These are phyloP conservation scores for Isaurus tuberculatus DNA, from an alignment of 92 coral and sea anemone species.

Conservation along the genomic window DNA sequence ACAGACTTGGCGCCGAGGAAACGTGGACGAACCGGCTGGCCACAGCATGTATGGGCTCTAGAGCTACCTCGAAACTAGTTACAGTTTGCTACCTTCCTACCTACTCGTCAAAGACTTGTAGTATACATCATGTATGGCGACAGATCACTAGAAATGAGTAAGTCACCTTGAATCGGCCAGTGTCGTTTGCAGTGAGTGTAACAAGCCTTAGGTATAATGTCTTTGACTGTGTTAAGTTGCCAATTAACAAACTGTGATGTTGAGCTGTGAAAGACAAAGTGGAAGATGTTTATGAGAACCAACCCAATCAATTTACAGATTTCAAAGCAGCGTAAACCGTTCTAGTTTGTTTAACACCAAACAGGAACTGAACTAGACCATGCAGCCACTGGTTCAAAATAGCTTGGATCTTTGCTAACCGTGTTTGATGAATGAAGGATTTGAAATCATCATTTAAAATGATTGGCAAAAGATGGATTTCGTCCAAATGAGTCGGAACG, in stretches of 20 bases:
- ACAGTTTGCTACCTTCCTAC: neutral
- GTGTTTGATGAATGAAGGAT: too few relatives aligned
- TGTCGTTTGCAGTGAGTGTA: neutral
- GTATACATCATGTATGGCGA: neutral
- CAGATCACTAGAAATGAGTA: neutral
- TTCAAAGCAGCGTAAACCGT: neutral
- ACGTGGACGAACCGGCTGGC: constrained; percentile 99
- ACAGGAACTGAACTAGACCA: neutral
- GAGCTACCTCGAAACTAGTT: constrained; percentile 68
- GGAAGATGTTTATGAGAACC: neutral
- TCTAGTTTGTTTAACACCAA: neutral
- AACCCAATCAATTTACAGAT: neutral
- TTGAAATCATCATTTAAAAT: too few relatives aligned
- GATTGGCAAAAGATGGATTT: neutral
- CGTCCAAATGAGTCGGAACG: neutral
- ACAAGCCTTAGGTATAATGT: neutral
- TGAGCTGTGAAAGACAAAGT: constrained; percentile 7
- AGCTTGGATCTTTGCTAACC: too few relatives aligned
- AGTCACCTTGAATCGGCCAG: neutral
- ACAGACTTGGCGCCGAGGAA: constrained; percentile 80
- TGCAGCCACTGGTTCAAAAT: neutral
- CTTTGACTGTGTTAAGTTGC: neutral
- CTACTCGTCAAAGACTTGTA: neutral
- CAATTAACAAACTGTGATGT: neutral
- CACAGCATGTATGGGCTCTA: constrained; percentile 99